Percentiles rank a stretch among this genome's conserved stretches.
These are phyloP conservation scores for Anoplius nigerrimus DNA, from an alignment of 2,888 invertebrate genomes.

Conservation along the genomic window DNA sequence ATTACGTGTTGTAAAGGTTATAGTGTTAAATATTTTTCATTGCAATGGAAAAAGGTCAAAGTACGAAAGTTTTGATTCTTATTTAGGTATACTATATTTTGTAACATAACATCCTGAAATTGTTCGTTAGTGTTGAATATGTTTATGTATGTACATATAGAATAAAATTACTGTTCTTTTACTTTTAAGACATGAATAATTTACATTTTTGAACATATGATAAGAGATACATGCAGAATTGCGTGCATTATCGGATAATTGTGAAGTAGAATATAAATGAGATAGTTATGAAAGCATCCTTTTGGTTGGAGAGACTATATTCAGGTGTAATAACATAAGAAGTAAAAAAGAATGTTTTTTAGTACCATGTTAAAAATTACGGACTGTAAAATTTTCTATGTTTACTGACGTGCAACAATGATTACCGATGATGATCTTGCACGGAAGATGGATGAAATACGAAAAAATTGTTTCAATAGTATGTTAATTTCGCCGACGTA, in stretches of 20 bases:
- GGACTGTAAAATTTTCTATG: not conserved
- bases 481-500: conserved; percentile 17
- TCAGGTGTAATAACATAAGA: not conserved
- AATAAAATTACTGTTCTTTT: not conserved
- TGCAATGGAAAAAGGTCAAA: too few species aligned
- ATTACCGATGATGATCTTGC: conserved; percentile 48
- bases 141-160: not conserved
- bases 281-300: too few species aligned
- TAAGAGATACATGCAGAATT: too few species aligned
- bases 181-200: not conserved
- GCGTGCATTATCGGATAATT: too few species aligned
- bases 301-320: too few species aligned
- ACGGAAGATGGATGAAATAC: conserved; percentile 50
- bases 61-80: too few species aligned
- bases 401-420: conserved; percentile 22
- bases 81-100: too few species aligned
- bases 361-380: conserved; percentile 12
- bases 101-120: too few species aligned
- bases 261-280: too few species aligned
- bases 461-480: conserved; percentile 19
- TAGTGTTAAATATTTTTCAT: too few species aligned
- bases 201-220: not conserved
- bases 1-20: too few species aligned
- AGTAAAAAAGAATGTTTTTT: conserved; percentile 9
- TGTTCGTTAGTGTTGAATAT: not conserved